Base-by-base conservation (phyloP, 35 echinoderm and acorn worm species). In the Chiridota heheva region DNA sequence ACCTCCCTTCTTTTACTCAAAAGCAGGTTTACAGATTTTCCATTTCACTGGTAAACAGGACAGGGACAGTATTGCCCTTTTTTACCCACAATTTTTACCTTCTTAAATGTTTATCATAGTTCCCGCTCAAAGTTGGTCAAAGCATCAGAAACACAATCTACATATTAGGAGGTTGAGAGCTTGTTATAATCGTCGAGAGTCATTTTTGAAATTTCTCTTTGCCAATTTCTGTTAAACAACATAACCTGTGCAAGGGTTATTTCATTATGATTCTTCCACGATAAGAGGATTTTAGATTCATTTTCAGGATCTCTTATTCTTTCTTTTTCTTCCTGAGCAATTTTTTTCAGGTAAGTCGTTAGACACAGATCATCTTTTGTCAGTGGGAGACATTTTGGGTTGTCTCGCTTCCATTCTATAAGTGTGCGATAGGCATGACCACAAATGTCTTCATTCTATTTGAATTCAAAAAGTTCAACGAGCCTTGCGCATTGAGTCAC, bases 181-280 rank as follows among this genome's bases (percentile, higher is more conserved):
- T 77, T 83, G 3, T 63, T 63, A 63, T 75, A 83, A 48, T 93
- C 84, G 20, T 72, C 24, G 3, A 87, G 5, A 13, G 55, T 87
- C 85, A 93, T 87, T 44, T 83, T 87, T 7, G 51, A 75, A 26
- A 88, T 72, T 40, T 88, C 85, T 38, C 90, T 84, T 83, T 84
- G 78, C 40, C 90, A 70, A 33, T 72, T 74, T 36, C 90, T 51
- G 44, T 87, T 92, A 31, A 92, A 87, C 4, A 92, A 27, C 58
- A 92, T 76, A 6, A 92, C 40, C 44, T 92, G 76, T 44, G 84
- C 67, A 5, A 92, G 65, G 35, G 70, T 75, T 4, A 66, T n/a
- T 24, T 92, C 61, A 68, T 80, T 81, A 4, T 87, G 69, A 33
- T 49, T 58, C 63, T 63, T 82, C 90, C 90, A 93, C 1, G 69